These are phyloP conservation scores for Crematogaster levior DNA, from an alignment of 2,888 invertebrate genomes.

Conservation along the genomic window DNA sequence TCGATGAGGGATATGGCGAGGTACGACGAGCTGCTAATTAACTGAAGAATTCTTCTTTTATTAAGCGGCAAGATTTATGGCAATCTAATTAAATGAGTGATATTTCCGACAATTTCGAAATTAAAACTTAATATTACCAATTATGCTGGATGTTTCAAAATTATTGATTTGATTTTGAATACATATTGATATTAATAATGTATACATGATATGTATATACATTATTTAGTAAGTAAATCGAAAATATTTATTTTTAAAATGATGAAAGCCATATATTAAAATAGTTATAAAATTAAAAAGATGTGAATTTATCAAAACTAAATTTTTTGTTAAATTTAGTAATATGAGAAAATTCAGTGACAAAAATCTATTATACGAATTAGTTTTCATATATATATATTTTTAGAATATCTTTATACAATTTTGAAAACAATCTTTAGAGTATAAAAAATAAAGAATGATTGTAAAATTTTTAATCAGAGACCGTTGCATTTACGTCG, in stretches of 20 bases:
- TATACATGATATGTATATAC: too few species aligned
- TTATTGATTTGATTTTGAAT: background rate
- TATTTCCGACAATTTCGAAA: conserved; percentile 17
- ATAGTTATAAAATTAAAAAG: background rate
- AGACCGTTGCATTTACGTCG: conserved; percentile 13
- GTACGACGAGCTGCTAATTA: conserved; percentile 43
- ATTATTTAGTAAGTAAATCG: background rate
- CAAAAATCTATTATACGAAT: background rate
- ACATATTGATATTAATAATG: background rate
- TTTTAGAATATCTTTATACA: background rate
- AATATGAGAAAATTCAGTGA: too few species aligned
- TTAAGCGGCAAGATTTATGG: conserved; percentile 38
- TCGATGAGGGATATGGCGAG: conserved; percentile 50
- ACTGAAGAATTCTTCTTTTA: conserved; percentile 49
- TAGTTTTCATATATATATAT: background rate
- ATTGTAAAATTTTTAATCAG: conserved; percentile 31
- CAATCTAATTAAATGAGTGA: conserved; percentile 37
- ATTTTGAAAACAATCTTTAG: background rate
- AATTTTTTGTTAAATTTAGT: background rate
- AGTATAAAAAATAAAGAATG: background rate
- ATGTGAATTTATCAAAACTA: background rate
- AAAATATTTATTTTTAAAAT: background rate
- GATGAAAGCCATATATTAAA: background rate
- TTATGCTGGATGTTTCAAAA: background rate
- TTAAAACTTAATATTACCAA: conserved; percentile 19